These are phyloP conservation scores for Lottia gigantea DNA, from an alignment of 2,888 invertebrate genomes.

Conservation along the genomic window DNA sequence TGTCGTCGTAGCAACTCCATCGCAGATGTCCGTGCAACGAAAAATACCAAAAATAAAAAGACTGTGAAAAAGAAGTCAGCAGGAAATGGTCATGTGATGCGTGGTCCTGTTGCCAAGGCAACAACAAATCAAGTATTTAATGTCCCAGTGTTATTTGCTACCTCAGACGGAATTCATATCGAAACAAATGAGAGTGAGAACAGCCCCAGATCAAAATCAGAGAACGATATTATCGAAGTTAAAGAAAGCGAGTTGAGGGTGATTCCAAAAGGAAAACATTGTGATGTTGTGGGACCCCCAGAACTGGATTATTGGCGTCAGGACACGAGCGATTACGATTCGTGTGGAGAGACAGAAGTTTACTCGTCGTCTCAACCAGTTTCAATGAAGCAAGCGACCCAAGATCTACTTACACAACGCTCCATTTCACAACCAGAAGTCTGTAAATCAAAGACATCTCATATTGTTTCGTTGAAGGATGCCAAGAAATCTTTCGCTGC, in stretches of 20 bases:
- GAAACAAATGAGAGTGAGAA: conserved; percentile 39
- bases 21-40: conserved; percentile 42
- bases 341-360: conserved; percentile 48
- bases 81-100: conserved; percentile 15
- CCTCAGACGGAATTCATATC: conserved; percentile 58
- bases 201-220: not conserved
- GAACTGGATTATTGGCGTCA: conserved; percentile 43
- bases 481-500: conserved; percentile 35
- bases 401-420: conserved; percentile 27
- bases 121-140: conserved; percentile 39
- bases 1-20: conserved; percentile 60
- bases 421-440: conserved; percentile 49
- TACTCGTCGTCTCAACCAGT: conserved; percentile 58
- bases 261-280: conserved; percentile 40
- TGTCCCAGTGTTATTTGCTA: conserved; percentile 63
- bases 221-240: not conserved
- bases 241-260: conserved; percentile 13
- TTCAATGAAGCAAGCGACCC: conserved; percentile 37
- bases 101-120: conserved; percentile 22
- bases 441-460: conserved; percentile 16
- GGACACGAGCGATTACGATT: conserved; percentile 64
- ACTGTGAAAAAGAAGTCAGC: conserved; percentile 28
- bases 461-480: conserved; percentile 19
- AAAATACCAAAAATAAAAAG: conserved; percentile 23
- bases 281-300: conserved; percentile 57